phyloP scores from a whole-genome alignment of 1,140 invertebrate species.

The Anastrepha ludens region DNA sequence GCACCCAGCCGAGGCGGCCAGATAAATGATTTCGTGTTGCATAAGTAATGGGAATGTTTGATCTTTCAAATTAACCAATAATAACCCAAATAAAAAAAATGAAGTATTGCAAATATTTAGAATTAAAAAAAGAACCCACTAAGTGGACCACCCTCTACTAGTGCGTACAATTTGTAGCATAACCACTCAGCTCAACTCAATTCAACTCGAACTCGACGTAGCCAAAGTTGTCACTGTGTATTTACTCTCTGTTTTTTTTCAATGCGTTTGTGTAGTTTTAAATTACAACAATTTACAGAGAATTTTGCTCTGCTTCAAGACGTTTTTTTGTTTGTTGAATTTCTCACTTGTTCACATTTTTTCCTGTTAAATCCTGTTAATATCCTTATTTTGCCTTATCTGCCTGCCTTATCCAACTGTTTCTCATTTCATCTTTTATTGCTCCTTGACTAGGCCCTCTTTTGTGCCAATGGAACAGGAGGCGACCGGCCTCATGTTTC shows the following conservation, averaged over 20 bases:
- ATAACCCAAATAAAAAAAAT: no score
- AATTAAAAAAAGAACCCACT: no score
- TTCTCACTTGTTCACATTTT: conserved; percentile 22
- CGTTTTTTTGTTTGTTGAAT: not conserved
- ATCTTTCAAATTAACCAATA: no score
- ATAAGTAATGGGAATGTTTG: no score
- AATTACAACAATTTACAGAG: conserved; percentile 54
- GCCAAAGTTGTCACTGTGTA: not conserved
- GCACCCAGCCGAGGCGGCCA: no score
- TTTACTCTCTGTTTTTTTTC: not conserved
- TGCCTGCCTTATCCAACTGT: conserved; percentile 4
- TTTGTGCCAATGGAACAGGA: not conserved
- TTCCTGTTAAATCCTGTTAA: conserved; percentile 32
- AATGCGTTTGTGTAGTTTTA: conserved; percentile 45
- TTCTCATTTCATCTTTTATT: not conserved
- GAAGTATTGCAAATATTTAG: no score
- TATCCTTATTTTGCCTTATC: not conserved
- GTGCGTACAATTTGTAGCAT: not conserved
- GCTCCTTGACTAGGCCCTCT: not conserved
- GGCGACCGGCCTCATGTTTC: not conserved
- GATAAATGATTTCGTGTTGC: no score
- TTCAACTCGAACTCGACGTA: not conserved
- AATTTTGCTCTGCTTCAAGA: not conserved
- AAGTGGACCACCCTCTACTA: no score
- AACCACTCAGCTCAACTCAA: not conserved